These are phyloP conservation scores for Chlorops oryzae DNA, from an alignment of 1,140 invertebrate species.

Conservation along the genomic window DNA sequence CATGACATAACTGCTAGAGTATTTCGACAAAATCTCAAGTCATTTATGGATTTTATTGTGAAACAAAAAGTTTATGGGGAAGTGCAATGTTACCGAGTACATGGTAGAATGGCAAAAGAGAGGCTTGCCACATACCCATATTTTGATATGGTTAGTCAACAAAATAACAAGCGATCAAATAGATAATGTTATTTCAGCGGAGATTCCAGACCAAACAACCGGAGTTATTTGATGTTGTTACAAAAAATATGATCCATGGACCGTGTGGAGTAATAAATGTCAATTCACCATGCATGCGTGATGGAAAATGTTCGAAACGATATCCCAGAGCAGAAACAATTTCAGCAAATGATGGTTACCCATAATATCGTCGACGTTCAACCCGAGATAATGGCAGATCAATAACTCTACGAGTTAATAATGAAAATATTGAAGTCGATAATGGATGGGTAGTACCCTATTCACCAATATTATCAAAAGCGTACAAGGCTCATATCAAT, in stretches of 20 bases:
- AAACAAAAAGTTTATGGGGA: slow-evolving; percentile 1
- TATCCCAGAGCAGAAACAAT: slow-evolving; percentile 31
- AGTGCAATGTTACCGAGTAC: slow-evolving; percentile 39
- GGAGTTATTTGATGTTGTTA: slow-evolving; percentile 44
- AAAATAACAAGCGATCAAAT: slow-evolving; percentile 47
- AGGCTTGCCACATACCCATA: slow-evolving; percentile 15
- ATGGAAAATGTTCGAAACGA: slow-evolving; percentile 25
- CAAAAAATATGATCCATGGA: slow-evolving; percentile 52
- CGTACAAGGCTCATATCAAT: slow-evolving; percentile 31
- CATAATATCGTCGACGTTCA: slow-evolving; percentile 25
- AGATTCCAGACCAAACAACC: slow-evolving; percentile 53
- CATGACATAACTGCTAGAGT: neutral
- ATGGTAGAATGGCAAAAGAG: slow-evolving; percentile 51
- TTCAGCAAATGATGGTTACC: slow-evolving; percentile 47
- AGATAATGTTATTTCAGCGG: slow-evolving; percentile 51
- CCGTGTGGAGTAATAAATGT: slow-evolving; percentile 50
- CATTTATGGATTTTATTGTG: neutral
- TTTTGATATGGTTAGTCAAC: slow-evolving; percentile 39
- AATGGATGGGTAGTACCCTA: slow-evolving; percentile 37
- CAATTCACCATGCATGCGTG: slow-evolving; percentile 37
- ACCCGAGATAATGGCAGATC: slow-evolving; percentile 36
- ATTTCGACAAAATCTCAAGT: neutral
- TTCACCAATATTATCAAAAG: slow-evolving; percentile 23
- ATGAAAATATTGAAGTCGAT: slow-evolving; percentile 29
- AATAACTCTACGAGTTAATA: slow-evolving; percentile 17